Conservation (phyloP, 2,797 vertebrate genomes). For the Clarias pachynema region DNA sequence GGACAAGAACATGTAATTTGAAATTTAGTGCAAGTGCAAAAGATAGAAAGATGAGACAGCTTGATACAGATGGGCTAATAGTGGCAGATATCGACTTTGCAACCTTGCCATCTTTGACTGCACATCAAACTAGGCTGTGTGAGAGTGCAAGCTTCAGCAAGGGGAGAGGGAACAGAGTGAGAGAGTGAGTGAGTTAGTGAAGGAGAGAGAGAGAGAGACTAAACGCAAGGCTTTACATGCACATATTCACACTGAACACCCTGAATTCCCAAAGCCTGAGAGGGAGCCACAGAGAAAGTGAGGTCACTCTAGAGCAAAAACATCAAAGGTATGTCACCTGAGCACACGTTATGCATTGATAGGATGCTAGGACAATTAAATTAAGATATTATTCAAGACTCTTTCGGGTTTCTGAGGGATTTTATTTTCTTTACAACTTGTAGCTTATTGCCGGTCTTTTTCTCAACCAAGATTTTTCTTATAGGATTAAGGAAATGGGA, state of each 20-base stretch:
- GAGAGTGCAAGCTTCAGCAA: conserved; percentile 45
- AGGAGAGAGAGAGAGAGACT: conserved; percentile 61
- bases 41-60: conserved; percentile 19
- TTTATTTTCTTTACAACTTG: conserved; percentile 8
- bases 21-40: not conserved
- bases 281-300: conserved; percentile 52
- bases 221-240: conserved; percentile 69
- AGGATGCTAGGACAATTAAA: not conserved
- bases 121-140: conserved; percentile 50
- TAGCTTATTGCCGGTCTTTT: not conserved
- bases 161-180: conserved; percentile 52
- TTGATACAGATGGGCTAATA: not conserved
- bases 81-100: conserved; percentile 6
- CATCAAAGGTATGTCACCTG: conserved; percentile 48
- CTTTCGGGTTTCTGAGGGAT: not conserved
- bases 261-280: conserved; percentile 56
- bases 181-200: conserved; percentile 29
- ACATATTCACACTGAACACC: conserved; percentile 61
- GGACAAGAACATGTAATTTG: conserved; percentile 64
- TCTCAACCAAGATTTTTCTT: conserved; percentile 19
- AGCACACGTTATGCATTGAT: not conserved
- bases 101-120: conserved; percentile 44
- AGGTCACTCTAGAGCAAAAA: conserved; percentile 55
- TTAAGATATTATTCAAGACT: not conserved
- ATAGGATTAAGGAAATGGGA: conserved; percentile 52